These are phyloP conservation scores for Coelogynopora nodosa DNA, from an alignment of 2,888 invertebrate genomes.

Conservation along the genomic window DNA sequence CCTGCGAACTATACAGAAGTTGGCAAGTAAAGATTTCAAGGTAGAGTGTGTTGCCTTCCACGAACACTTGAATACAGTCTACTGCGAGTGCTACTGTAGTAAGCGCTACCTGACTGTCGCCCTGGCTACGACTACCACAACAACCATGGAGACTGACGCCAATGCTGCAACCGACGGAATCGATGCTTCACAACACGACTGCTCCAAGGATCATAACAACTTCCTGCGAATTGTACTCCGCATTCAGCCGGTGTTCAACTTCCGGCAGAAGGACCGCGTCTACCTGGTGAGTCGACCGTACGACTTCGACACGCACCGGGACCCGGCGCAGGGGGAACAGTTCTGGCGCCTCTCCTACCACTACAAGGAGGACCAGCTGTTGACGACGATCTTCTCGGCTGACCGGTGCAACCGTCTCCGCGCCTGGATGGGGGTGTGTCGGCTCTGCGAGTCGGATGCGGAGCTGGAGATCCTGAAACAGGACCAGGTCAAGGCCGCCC, in stretches of 20 bases:
- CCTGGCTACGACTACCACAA: not conserved
- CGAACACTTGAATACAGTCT: not conserved
- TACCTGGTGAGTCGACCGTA: slow-evolving; percentile 7
- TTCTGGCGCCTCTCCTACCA: slow-evolving; percentile 11
- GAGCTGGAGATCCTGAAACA: not conserved
- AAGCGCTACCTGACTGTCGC: not conserved
- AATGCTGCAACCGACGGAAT: not conserved
- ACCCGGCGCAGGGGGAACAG: not conserved
- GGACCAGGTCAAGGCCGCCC: not conserved
- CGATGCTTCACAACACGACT: not conserved
- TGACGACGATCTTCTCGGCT: not conserved
- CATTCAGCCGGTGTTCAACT: not conserved
- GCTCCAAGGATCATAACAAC: not conserved
- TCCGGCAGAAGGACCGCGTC: not conserved
- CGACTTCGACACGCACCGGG: not conserved
- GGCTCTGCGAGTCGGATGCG: not conserved
- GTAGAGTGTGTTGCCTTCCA: not conserved
- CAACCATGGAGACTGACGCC: not conserved
- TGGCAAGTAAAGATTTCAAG: not conserved
- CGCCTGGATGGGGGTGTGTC: not conserved
- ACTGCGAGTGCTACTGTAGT: not conserved
- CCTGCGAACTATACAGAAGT: not conserved
- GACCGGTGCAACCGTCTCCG: not conserved
- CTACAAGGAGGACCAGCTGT: not conserved
- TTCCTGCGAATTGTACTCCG: slow-evolving; percentile 1